Conservation (phyloP, 2,888 invertebrate species). For the Acanthoscelides obtectus region DNA sequence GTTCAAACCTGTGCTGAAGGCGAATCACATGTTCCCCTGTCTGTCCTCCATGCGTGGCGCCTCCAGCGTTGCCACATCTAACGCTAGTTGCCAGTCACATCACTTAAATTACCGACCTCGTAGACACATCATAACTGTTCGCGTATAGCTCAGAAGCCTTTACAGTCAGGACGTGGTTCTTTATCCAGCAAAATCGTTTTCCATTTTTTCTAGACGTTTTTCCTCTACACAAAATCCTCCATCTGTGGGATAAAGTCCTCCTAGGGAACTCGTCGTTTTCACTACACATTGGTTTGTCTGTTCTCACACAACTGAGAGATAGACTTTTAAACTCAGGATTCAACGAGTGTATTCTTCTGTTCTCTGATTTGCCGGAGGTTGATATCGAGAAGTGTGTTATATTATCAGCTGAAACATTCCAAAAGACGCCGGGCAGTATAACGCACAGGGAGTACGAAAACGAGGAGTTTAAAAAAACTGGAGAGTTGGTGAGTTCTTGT, state of each 20-base stretch:
- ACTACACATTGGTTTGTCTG: constrained; percentile 89
- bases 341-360: constrained; percentile 96
- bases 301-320: constrained; percentile 81
- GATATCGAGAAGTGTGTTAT: constrained; percentile 90
- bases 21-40: too few species aligned
- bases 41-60: too few species aligned
- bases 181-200: too few species aligned
- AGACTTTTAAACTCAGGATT: constrained; percentile 86
- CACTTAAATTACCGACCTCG: too few species aligned
- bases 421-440: constrained; percentile 82
- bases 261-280: constrained; percentile 92
- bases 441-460: constrained; percentile 76
- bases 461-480: constrained; percentile 25
- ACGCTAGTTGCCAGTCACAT: too few species aligned
- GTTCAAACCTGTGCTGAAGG: too few species aligned
- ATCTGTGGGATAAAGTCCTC: constrained; percentile 94
- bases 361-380: constrained; percentile 97
- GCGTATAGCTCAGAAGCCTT: too few species aligned
- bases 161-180: too few species aligned
- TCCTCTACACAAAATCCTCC: constrained; percentile 95
- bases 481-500: constrained; percentile 29
- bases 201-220: constrained; percentile 78
- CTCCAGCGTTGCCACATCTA: too few species aligned
- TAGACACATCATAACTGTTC: too few species aligned
- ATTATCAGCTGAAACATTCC: constrained; percentile 81